Evolutionary conservation across 2,888 invertebrate species (phyloP), one percentile per base, ranked within the genome.

Genomic region (Exephanes ischioxanthus): DNA sequence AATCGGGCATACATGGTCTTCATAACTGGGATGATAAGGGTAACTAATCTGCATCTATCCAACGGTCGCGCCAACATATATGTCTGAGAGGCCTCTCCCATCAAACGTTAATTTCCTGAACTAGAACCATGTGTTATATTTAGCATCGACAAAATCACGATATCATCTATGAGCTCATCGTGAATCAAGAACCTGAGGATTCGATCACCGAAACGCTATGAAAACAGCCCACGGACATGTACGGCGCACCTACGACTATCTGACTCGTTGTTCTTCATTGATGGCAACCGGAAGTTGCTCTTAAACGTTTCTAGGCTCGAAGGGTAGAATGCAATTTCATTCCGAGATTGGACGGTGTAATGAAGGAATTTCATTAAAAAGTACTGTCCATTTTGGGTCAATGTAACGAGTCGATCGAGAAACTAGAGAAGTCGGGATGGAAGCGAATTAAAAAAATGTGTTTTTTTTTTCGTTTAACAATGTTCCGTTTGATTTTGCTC

Each of bases 91-190:
- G 30, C n/a, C 22, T 71, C 53, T 71, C n/a, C 53, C 71, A 70
- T 51, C 30, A 51, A 51, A 51, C 30, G 22, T 30, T 70, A 51
- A 70, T 70, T 51, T 70, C 51, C 51, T 48, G 30, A 51, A 33
- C 53, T 70, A 33, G 48, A 70, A 58, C 9, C 58, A 19, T 26
- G 51, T 70, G 30, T 53, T 51, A 53, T 71, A 53, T 71, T 51
- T 19, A 53, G 53, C 11, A 19, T 33, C 45, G 45, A 45, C 11
- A 26, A 48, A 37, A 30, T 30, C 51, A 33, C 71, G 19, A 33
- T 51, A 71, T 53, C 53, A n/a, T 11, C 53, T 53, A 16, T 51
- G 71, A 33, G 14, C 53, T 71, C 58, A 26, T 22, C 58, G 58
- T 11, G 22, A 19, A 11, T 58, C 58, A 14, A 45, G 45, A 45